phyloP scores from a whole-genome alignment of 2,797 vertebrate species.

The Toxotes lorentzi region DNA sequence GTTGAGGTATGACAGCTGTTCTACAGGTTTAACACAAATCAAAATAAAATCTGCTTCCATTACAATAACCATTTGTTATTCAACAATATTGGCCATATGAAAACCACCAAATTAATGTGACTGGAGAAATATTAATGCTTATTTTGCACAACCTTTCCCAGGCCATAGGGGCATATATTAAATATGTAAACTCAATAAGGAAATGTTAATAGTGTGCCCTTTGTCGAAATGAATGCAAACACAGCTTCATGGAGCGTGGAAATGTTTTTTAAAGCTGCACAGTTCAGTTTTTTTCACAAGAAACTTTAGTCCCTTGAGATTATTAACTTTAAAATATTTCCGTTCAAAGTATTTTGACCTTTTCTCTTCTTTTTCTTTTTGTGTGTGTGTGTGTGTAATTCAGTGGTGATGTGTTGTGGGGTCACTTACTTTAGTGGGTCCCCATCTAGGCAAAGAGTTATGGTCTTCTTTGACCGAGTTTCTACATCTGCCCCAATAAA shows the following conservation, averaged over 20 bases:
- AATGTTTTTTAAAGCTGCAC: neutral
- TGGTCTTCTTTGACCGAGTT: too few relatives aligned
- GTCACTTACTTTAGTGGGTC: too few relatives aligned
- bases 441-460: too few relatives aligned
- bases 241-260: neutral
- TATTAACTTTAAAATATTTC: neutral
- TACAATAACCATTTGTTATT: conserved; percentile 18
- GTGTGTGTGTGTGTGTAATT: too few relatives aligned
- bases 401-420: too few relatives aligned
- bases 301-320: neutral
- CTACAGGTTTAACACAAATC: conserved; percentile 24
- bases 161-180: neutral
- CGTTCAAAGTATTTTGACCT: too few relatives aligned
- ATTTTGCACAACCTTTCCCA: conserved; percentile 10
- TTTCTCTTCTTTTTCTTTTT: too few relatives aligned
- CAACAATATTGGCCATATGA: neutral
- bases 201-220: conserved; percentile 23
- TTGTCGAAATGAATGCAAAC: neutral
- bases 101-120: neutral
- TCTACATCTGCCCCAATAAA: too few relatives aligned
- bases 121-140: neutral
- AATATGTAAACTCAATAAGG: conserved; percentile 17
- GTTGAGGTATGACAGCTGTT: neutral
- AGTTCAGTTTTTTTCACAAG: neutral
- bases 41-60: conserved; percentile 17